Base-by-base conservation (phyloP, 2,113 vertebrate species). In the Trogon surrucura region DNA sequence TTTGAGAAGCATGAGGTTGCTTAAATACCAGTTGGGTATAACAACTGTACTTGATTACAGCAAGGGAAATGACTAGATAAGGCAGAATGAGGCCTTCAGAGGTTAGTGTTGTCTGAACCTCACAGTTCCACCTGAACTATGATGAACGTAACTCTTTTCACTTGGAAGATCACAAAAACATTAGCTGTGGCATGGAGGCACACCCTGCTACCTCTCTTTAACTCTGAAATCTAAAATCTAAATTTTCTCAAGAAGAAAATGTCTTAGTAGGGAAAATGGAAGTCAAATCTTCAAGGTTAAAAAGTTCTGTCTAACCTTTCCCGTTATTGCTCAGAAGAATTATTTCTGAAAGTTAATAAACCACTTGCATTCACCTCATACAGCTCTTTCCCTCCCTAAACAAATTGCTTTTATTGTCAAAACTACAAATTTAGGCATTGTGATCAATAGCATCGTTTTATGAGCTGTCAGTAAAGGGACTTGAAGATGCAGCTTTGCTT, bases 321-420 rank as follows among this genome's bases (percentile, higher is more conserved):
- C 11, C 50, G 5, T 81, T 23, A 62, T 22, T 80, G 36, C 81
- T 78, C 34, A 15, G 65, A 62, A 93, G 64, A 92, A 62, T 87
- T 93, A 41, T 81, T 90, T 91, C 53, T 60, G 72, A 18, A 90
- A 89, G 87, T 97, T 97, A 92, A 89, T 90, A 92, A 96, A 79
- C 65, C 58, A 73, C 64, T 60, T 78, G 75, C 44, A 1, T 89
- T 94, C 80, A 74, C 87, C 88, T 95, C 87, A 12, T 85, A 67
- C 3, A 66, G 78, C 54, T 73, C 11, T 20, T 86, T 70, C 88
- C 89, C 62, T 70, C 82, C 72, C 71, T 80, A 95, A 95, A 97
- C 92, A 98, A 97, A 97, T 97, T 85, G 83, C 91, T 97, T 97
- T 97, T 97, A 97, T 96, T 94, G 95, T 96, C 96, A 95, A 81